These are phyloP conservation scores for Myiagra hebetior DNA, from an alignment of 2,113 vertebrate genomes.

Conservation along the genomic window DNA sequence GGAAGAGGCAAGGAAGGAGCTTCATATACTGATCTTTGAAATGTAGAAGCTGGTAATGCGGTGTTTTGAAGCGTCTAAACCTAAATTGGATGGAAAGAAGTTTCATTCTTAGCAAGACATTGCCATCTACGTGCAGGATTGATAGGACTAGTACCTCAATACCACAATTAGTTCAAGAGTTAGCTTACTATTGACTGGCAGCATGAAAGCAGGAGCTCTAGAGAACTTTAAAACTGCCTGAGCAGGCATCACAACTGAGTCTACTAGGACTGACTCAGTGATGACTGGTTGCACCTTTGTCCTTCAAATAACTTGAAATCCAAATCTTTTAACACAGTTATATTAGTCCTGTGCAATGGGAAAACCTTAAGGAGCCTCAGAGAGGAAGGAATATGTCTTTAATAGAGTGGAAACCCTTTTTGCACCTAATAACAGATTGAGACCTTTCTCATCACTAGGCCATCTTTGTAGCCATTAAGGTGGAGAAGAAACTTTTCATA, in stretches of 20 bases:
- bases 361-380: background rate
- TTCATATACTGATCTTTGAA: background rate
- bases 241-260: background rate
- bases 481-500: background rate
- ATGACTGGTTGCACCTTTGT: background rate
- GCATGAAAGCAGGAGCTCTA: background rate
- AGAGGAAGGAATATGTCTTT: background rate
- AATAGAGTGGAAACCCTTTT: background rate
- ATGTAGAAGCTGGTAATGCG: background rate
- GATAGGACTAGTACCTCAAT: background rate
- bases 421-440: background rate
- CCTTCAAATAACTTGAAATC: background rate
- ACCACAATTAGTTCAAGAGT: background rate
- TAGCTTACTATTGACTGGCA: background rate
- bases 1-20: background rate
- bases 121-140: background rate
- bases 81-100: background rate
- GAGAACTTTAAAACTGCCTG: background rate
- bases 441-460: background rate
- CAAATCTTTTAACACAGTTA: background rate
- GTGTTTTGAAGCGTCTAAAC: background rate
- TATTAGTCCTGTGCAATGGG: background rate
- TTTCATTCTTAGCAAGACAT: background rate
- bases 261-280: background rate
- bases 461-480: rapidly evolving